Evolutionary conservation across 2,113 vertebrate species (phyloP).

Genomic region (Kobus ellipsiprymnus): DNA sequence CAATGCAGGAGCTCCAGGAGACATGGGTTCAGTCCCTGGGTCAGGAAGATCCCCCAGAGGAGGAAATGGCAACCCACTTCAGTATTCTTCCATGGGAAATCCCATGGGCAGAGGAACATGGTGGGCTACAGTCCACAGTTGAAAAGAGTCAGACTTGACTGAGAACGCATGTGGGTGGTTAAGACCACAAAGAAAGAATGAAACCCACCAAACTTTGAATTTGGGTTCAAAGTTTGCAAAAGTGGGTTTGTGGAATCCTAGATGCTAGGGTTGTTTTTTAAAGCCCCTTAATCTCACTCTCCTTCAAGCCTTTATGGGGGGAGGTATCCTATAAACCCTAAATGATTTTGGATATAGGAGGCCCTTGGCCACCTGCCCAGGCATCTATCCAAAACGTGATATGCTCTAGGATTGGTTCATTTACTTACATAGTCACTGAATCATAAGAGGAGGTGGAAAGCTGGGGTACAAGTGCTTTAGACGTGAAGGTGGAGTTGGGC

Average conservation of each 20-base stretch:
- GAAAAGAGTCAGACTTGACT: neutral
- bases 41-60: neutral
- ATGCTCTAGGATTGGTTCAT: neutral
- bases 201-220: neutral
- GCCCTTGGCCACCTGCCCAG: neutral
- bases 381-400: neutral
- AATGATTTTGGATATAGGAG: neutral
- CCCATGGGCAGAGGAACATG: neutral
- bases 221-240: neutral
- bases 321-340: neutral
- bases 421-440: neutral
- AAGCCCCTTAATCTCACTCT: neutral
- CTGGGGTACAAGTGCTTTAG: neutral
- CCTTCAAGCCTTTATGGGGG: neutral
- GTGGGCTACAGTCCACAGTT: neutral
- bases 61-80: neutral
- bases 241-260: neutral
- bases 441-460: neutral
- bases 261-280: neutral
- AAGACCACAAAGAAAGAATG: neutral
- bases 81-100: fast-evolving
- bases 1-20: neutral
- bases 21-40: neutral
- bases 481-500: neutral
- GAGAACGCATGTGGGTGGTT: fast-evolving